Conservation (phyloP, 2,888 invertebrate species). For the Limnephilus rhombicus region DNA sequence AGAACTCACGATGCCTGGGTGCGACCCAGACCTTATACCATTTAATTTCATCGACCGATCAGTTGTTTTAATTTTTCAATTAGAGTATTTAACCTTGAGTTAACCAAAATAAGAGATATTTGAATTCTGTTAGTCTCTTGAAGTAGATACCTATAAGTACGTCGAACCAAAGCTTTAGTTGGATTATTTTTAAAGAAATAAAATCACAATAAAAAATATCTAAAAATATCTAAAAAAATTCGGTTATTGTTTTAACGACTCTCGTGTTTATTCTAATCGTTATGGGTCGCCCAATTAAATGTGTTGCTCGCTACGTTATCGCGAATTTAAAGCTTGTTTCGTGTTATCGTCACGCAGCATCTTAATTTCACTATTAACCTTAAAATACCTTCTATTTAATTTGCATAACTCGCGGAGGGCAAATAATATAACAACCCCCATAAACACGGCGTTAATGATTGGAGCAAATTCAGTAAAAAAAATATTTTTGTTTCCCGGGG, state of each 20-base stretch:
- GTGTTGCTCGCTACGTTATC: not conserved
- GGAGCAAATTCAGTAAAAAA: not conserved
- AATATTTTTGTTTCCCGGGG: not conserved
- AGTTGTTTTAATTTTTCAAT: too few relatives aligned
- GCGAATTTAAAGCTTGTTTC: not conserved
- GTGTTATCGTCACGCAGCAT: constrained; percentile 32
- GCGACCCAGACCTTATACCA: too few relatives aligned
- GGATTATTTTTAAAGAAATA: not conserved
- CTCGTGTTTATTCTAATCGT: constrained; percentile 10
- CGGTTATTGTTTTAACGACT: not conserved
- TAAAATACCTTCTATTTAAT: constrained; percentile 12
- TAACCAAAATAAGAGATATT: too few relatives aligned
- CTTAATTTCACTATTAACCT: not conserved
- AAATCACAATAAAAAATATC: not conserved
- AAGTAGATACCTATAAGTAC: not conserved
- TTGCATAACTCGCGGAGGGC: constrained; percentile 27
- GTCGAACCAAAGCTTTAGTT: not conserved
- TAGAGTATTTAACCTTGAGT: too few relatives aligned
- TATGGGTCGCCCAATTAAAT: not conserved
- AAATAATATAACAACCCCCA: not conserved
- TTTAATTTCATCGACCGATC: too few relatives aligned
- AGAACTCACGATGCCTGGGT: too few relatives aligned
- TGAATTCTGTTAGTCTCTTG: too few relatives aligned
- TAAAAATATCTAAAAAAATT: not conserved
- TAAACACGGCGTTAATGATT: not conserved